Base-by-base conservation (phyloP, 2,888 invertebrate genomes). In the Cartodere bifasciata region DNA sequence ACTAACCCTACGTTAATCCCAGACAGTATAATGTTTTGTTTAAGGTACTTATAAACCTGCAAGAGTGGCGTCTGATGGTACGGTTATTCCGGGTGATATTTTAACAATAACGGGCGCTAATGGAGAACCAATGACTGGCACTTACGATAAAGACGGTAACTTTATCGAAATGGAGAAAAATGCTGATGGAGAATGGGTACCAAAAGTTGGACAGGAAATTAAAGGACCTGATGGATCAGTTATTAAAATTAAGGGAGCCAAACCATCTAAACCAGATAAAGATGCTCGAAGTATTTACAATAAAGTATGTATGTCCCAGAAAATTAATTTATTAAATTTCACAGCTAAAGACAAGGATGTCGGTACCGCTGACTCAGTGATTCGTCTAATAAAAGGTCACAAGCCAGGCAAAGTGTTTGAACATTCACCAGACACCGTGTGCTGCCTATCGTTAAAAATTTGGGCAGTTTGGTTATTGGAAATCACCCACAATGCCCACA, bases 381-480 rank as follows among this genome's bases (percentile, higher is more conserved):
- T 29, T 14, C 20, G 30, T 13, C 31, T 46, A 9, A 51, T 53
- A 25, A 44, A 42, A 16, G 48, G 46, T 3, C 53, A 53, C 38
- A 49, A 47, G 36, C 53, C 54, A 6, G 39, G 46, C 1, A 40
- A 40, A 14, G 41, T 47, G 2, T 42, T 45, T 17, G 53, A 55
- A 35, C 58, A 58, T 36, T 38, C 46, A 2, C 52, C 55, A 1
- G 48, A 49, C 31, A 49, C 48, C 1, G 49, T 56, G 9, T 58
- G 58, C 29, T 57, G 56, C 33, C 41, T 56, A 20, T 53, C 56
- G 2, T 37, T 58, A 15, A 57, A 57, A 40, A 50, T 52, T 4
- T 58, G 55, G 56, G 54, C 56, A 1, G 49, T 48, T 1, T 58
- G 56, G 56, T 32, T 56, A 10, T 31, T 53, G 13, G 53, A 57